Evolutionary conservation across 30 jellyfish, hydroid and myxozoan genomes (phyloP), one percentile per base, ranked within the genome.

Genomic region (Rhopilema esculentum): DNA sequence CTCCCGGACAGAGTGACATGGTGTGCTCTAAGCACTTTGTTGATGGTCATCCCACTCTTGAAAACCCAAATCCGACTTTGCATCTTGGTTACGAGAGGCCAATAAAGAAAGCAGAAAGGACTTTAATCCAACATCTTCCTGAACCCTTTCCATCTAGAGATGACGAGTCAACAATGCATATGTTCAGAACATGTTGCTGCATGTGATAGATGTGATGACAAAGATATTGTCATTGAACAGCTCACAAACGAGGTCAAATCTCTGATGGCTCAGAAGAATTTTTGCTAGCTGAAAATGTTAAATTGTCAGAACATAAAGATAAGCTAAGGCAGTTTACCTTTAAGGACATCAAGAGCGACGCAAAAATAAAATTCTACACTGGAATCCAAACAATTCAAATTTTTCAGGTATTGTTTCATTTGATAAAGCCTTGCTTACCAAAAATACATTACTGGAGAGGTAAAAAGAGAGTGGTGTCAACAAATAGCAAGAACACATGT

Each of bases 1-100:
- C 57, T 21, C 96, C 81, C 40, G 88, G 92, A 27, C 22, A 72
- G 48, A 71, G 92, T 57, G 96, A 88, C 69, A 26, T 72, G 83
- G 93, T 88, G 22, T 88, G 96, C 88, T 68, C 92, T 27, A 50
- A 78, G 27, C 96, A 88, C 50, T 88, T 88, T 71, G 88, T 88
- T 69, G 96, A 79, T 27, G 65, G 83, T 31, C 72, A 15, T 23
- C 92, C 96, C 57, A 80, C 96, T 8, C 72, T 19, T 12, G 87
- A 70, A 48, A 88, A 69, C 50, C 92, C 96, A 17, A 17, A 33
- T 53, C 96, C 96, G 68, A 33, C 83, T 23, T 70, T 78, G 25
- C 70, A 80, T 32, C 86, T 88, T n/a, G 96, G 88, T 27, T 79
- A 77, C 79, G 94, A 86, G 71, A 48, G 26, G 32, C 74, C 83